Evolutionary conservation across 1,140 invertebrate species (phyloP), one percentile per base, ranked within the genome.

Genomic region (Leptinotarsa defecta): DNA sequence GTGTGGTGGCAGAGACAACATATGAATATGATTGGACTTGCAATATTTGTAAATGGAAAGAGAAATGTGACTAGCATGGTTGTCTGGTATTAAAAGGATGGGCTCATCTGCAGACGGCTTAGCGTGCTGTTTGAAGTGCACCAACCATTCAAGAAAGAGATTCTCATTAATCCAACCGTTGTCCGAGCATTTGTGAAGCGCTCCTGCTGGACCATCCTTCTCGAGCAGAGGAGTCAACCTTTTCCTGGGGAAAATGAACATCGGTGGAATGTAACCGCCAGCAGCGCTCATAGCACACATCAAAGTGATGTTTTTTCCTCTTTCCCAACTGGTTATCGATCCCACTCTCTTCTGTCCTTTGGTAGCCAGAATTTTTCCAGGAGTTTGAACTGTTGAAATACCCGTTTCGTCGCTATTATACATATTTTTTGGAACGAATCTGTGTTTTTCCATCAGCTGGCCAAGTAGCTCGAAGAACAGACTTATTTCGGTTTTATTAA

Each of bases 91-190:
- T n/a, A 84, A 70, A 6, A 85, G 52, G 64, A 80, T 76, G 24
- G 77, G 79, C n/a, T 79, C 74, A 57, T 81, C 74, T 57, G 52
- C 73, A 73, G 77, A 76, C n/a, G 81, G 79, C 48, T 81, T 82
- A 20, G 74, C 71, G 61, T 74, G 74, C 24, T 75, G 17, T 13
- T 63, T 52, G 48, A 80, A 74, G 57, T 76, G 77, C 19, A 3
- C 13, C 8, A 76, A 24, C 70, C 77, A 76, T 71, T 76, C 64
- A 73, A 73, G 5, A 73, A 77, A 76, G 27, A 77, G 73, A 17
- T n/a, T 71, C 68, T 22, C 2, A 72, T 68, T 82, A 13, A 75
- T 82, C 78, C 78, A 87, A 62, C 84, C 85, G 77, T 81, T 84
- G 71, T 77, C 73, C 11, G 80, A 82, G 68, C 79, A 82, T 70